Conservation (phyloP, 2,113 vertebrate genomes). For the Microcebus tavaratra region DNA sequence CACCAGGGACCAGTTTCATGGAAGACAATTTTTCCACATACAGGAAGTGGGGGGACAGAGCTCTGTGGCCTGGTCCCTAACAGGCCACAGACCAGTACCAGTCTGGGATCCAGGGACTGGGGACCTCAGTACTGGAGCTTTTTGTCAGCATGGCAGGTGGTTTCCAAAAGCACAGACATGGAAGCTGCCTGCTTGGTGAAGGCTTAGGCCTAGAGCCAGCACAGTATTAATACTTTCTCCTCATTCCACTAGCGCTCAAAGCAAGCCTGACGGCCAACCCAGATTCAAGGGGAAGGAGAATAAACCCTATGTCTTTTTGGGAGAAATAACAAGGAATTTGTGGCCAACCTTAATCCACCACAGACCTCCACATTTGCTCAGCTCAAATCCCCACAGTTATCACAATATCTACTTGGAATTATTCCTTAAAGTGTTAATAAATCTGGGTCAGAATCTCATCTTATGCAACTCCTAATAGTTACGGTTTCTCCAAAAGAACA, state of each 20-base stretch:
- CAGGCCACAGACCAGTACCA: too few relatives aligned
- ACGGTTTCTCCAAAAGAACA: slow-evolving; percentile 39
- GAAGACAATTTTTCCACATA: too few relatives aligned
- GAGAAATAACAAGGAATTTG: neutral
- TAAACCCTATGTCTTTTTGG: neutral
- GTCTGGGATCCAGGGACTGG: too few relatives aligned
- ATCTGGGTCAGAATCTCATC: slow-evolving; percentile 25
- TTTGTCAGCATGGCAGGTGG: neutral
- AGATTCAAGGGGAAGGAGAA: neutral
- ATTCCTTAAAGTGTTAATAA: slow-evolving; percentile 28
- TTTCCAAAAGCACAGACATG: neutral
- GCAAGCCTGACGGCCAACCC: neutral
- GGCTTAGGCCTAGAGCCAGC: neutral
- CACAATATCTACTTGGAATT: neutral
- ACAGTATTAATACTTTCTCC: neutral
- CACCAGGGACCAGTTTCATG: too few relatives aligned
- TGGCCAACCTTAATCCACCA: neutral
- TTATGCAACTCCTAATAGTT: neutral
- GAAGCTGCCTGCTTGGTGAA: neutral
- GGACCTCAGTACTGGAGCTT: neutral
- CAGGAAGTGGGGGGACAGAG: too few relatives aligned
- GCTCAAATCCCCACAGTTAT: neutral
- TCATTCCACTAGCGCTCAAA: neutral
- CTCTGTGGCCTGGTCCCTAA: too few relatives aligned
- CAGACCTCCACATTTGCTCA: neutral